Base-by-base conservation (phyloP, 2,888 invertebrate genomes). In the Dicranocentrus wangi region DNA sequence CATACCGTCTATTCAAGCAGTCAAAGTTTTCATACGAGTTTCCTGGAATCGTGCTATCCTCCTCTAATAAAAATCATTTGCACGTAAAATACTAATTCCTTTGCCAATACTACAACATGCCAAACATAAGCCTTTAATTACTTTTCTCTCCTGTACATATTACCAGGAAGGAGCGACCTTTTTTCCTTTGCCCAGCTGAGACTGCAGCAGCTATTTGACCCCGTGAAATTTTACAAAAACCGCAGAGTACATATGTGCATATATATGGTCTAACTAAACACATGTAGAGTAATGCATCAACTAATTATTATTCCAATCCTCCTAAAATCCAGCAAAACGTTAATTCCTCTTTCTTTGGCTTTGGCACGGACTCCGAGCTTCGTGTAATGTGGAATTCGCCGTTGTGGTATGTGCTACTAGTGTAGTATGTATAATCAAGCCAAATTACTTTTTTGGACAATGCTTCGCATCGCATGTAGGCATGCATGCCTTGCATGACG, bases 71-170 rank as follows among this genome's bases (percentile, higher is more conserved):
- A 69, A 69, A 53, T 58, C 58, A 58, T 55, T 70, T 51, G 73
- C 73, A 63, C 51, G 73, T 73, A 65, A 73, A 75, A 75, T 55
- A 27, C 65, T 25, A 65, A 75, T 75, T 65, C 28, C 61, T 61
- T 72, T 63, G 43, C 32, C 51, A 47, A 21, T 43, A 65, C 23
- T 21, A 65, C 5, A 68, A 71, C 21, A 60, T 60, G 60, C 70
- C 58, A 58, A 42, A 32, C 2, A 1, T 32, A 71, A 71, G 43
- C 71, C 32, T 69, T 71, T 53, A 71, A 71, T 71, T 71, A 71
- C 71, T 43, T 71, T 42, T 0, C 47, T 0, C 66, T 25, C 21
- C n/a, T 17, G 32, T 21, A 60, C 25, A 60, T 21, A n/a, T 32
- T 32, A 15, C 53, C 17, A 47, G 23, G 53, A 53, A 2, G 17